phyloP scores from a whole-genome alignment of 2,113 vertebrate species.

The Candoia aspera region DNA sequence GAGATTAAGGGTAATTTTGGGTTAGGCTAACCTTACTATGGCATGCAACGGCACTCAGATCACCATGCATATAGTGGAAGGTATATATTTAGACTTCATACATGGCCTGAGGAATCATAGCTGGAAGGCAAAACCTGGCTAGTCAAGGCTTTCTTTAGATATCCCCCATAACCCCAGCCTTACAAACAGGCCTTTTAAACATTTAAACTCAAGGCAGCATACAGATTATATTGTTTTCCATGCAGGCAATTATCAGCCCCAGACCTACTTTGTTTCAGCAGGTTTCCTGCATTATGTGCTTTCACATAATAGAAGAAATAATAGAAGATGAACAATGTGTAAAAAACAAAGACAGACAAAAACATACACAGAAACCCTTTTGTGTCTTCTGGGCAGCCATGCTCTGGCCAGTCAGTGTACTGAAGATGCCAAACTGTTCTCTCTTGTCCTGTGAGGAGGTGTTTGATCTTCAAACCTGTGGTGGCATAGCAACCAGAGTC shows the following conservation, averaged over 20 bases:
- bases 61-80: background rate
- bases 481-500: slow-evolving; percentile 98
- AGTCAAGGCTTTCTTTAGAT: background rate
- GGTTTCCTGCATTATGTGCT: background rate
- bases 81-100: background rate
- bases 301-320: slow-evolving; percentile 2
- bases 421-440: slow-evolving; percentile 97
- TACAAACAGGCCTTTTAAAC: background rate
- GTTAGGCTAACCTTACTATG: background rate
- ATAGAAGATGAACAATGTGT: background rate
- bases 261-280: background rate
- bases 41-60: background rate
- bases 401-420: slow-evolving; percentile 98
- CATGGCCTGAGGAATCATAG: background rate
- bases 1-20: background rate
- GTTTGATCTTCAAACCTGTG: slow-evolving; percentile 94
- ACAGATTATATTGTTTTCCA: background rate
- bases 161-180: background rate
- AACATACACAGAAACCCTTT: slow-evolving; percentile 95
- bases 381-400: slow-evolving; percentile 93
- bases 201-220: background rate
- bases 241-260: background rate
- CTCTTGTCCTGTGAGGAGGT: slow-evolving; percentile 93
- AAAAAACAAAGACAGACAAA: background rate
- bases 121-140: background rate